Evolutionary conservation across 2,888 invertebrate genomes (phyloP).

Genomic region (Hydroisotoma schaefferi): DNA sequence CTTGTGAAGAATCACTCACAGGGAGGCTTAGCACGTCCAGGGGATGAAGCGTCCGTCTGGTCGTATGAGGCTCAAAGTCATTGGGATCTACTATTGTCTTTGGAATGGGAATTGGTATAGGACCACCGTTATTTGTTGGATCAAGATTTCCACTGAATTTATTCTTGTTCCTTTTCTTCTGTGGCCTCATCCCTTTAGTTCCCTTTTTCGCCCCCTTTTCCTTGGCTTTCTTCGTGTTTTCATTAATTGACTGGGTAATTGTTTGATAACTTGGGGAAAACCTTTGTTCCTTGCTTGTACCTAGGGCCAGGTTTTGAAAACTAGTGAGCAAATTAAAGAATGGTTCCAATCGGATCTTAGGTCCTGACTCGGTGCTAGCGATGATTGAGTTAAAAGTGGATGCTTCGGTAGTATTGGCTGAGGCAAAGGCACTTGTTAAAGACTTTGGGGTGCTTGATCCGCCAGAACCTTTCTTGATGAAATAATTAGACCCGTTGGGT

Average conservation of each 20-base stretch:
- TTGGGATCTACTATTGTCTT: slow-evolving; percentile 24
- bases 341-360: slow-evolving; percentile 34
- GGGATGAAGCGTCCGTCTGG: not conserved
- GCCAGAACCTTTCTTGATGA: too few relatives aligned
- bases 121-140: slow-evolving; percentile 1
- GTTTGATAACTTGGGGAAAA: slow-evolving; percentile 31
- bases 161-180: slow-evolving; percentile 16
- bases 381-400: not conserved
- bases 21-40: not conserved
- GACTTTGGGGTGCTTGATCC: too few relatives aligned
- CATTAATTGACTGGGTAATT: slow-evolving; percentile 17
- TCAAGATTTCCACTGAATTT: too few relatives aligned
- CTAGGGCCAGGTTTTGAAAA: slow-evolving; percentile 13
- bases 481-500: too few relatives aligned
- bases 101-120: slow-evolving; percentile 19
- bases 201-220: slow-evolving; percentile 17
- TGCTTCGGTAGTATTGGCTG: too few relatives aligned
- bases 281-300: slow-evolving; percentile 14
- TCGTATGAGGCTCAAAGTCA: not conserved
- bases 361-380: slow-evolving; percentile 6
- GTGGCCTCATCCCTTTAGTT: slow-evolving; percentile 17
- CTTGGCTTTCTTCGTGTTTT: slow-evolving; percentile 1
- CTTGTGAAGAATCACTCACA: not conserved
- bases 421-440: too few relatives aligned
- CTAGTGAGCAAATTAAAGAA: slow-evolving; percentile 34